Conservation (phyloP, 1,140 invertebrate genomes). For the Drepana arcuata region DNA sequence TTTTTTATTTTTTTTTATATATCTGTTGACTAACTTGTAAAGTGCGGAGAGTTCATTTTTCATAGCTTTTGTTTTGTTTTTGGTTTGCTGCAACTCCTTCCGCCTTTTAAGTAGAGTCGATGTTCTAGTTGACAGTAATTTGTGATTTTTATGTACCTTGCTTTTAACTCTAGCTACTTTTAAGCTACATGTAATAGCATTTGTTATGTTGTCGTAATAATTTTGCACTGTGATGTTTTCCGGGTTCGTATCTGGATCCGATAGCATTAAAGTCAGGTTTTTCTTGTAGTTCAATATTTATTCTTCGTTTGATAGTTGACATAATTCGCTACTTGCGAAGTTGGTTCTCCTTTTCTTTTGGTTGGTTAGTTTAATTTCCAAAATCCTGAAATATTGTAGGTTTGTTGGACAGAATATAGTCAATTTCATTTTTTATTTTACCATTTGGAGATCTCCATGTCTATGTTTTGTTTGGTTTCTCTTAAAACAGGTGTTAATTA, state of each 20-base stretch:
- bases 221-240: background rate
- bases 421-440: background rate
- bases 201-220: background rate
- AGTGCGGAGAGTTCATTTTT: conserved; percentile 15
- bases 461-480: conserved; percentile 1
- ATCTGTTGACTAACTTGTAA: conserved; percentile 9
- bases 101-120: background rate
- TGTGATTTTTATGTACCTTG: background rate
- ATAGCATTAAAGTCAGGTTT: background rate
- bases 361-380: background rate
- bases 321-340: background rate
- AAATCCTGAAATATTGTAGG: background rate
- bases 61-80: conserved; percentile 6
- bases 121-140: background rate
- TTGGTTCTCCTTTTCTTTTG: background rate
- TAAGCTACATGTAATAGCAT: background rate
- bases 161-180: background rate
- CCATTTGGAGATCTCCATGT: conserved; percentile 1
- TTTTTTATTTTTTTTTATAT: conserved; percentile 12
- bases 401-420: background rate
- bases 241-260: background rate
- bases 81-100: conserved; percentile 5
- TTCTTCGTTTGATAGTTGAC: background rate
- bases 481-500: conserved; percentile 8
- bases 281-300: background rate